Evolutionary conservation across 2,888 invertebrate genomes (phyloP).

Genomic region (Apamea crenata): DNA sequence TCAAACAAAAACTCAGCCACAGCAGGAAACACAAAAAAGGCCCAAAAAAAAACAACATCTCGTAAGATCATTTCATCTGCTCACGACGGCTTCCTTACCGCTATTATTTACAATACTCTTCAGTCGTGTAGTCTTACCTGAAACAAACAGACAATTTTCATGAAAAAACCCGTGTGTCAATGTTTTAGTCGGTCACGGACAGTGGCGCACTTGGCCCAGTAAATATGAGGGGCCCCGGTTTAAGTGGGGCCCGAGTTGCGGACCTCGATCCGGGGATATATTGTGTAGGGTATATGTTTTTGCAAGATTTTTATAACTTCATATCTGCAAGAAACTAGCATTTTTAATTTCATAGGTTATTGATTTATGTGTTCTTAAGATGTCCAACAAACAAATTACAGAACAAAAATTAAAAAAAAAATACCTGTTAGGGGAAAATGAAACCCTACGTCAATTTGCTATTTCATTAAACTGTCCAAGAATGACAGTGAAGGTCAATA

Average conservation of each 20-base stretch:
- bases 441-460: not conserved
- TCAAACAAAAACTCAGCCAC: conserved; percentile 19
- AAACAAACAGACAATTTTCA: conserved; percentile 77
- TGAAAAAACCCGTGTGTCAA: conserved; percentile 74
- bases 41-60: conserved; percentile 37
- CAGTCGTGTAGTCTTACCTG: conserved; percentile 79
- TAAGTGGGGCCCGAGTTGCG: conserved; percentile 1
- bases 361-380: not conserved
- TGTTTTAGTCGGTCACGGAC: conserved; percentile 69
- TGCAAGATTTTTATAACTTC: too few species aligned
- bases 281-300: not conserved
- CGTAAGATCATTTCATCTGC: conserved; percentile 55
- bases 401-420: not conserved
- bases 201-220: conserved; percentile 8
- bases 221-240: conserved; percentile 8
- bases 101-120: conserved; percentile 71
- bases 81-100: conserved; percentile 61
- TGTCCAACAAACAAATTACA: too few species aligned
- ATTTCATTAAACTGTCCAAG: not conserved
- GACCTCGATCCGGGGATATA: not conserved
- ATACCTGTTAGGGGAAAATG: not conserved
- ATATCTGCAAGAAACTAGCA: not conserved
- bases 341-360: not conserved
- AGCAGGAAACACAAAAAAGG: conserved; percentile 25
- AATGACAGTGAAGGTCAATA: not conserved